These are phyloP conservation scores for Smittia aterrima DNA, from an alignment of 2,888 invertebrate species.

Conservation along the genomic window DNA sequence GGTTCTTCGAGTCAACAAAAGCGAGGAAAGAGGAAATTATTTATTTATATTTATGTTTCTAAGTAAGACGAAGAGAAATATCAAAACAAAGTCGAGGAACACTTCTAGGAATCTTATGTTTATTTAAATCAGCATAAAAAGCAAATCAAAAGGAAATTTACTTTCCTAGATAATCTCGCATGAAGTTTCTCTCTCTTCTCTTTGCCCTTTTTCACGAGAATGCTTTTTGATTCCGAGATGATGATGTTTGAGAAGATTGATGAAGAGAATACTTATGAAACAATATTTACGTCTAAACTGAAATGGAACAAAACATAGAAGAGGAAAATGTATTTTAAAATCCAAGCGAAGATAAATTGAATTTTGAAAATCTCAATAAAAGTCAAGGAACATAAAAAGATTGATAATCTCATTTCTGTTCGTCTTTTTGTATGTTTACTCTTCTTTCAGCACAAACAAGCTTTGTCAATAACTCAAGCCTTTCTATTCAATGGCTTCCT, in stretches of 20 bases:
- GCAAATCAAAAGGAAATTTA: neutral
- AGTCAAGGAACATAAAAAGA: neutral
- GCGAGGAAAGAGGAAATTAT: neutral
- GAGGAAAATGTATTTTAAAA: neutral
- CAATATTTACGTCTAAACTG: conserved; percentile 8
- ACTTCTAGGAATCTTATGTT: neutral
- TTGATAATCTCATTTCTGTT: conserved; percentile 1
- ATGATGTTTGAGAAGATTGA: neutral
- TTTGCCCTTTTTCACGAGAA: neutral
- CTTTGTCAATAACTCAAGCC: no score
- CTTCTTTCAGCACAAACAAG: no score
- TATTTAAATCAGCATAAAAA: neutral
- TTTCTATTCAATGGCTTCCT: no score
- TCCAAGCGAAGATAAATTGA: neutral
- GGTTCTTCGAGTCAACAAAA: no score
- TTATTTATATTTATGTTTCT: no score
- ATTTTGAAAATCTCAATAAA: conserved; percentile 25
- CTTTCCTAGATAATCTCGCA: neutral
- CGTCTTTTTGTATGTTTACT: no score
- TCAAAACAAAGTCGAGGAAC: no score
- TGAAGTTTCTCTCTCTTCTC: neutral
- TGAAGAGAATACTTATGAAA: conserved; percentile 10
- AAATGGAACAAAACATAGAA: neutral
- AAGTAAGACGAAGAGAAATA: no score
- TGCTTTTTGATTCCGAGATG: neutral